These are phyloP conservation scores for Netelia fuscicornis DNA, from an alignment of 2,888 invertebrate species.

Conservation along the genomic window DNA sequence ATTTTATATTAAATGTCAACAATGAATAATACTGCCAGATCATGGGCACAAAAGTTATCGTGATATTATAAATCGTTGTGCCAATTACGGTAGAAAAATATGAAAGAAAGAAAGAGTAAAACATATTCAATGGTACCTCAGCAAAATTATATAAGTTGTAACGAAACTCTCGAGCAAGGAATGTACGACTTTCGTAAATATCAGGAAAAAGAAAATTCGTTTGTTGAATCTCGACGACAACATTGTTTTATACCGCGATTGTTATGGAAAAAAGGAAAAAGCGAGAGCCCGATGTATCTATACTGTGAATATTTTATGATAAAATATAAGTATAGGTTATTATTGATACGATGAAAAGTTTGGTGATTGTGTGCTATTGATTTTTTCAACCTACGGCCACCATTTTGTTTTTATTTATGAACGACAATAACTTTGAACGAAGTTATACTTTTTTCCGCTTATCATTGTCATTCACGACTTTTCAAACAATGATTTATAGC, in stretches of 20 bases:
- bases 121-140: conserved; percentile 51
- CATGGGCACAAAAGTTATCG: conserved; percentile 62
- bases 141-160: conserved; percentile 54
- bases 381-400: not conserved
- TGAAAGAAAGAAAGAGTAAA: conserved; percentile 7
- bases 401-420: not conserved
- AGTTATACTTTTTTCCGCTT: too few relatives aligned
- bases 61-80: conserved; percentile 66
- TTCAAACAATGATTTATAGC: too few relatives aligned
- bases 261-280: conserved; percentile 47
- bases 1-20: conserved; percentile 30
- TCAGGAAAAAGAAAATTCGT: conserved; percentile 38
- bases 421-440: too few relatives aligned
- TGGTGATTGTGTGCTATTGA: not conserved
- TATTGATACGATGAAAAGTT: conserved; percentile 66
- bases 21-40: conserved; percentile 62
- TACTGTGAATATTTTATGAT: conserved; percentile 79
- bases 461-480: too few relatives aligned
- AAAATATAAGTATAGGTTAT: conserved; percentile 74
- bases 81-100: conserved; percentile 62
- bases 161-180: conserved; percentile 39
- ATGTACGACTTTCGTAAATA: conserved; percentile 17
- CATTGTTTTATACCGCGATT: conserved; percentile 64
- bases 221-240: conserved; percentile 52
- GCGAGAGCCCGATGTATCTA: conserved; percentile 75